Conservation (phyloP, 2,113 vertebrate species). For the Verasper variegatus region DNA sequence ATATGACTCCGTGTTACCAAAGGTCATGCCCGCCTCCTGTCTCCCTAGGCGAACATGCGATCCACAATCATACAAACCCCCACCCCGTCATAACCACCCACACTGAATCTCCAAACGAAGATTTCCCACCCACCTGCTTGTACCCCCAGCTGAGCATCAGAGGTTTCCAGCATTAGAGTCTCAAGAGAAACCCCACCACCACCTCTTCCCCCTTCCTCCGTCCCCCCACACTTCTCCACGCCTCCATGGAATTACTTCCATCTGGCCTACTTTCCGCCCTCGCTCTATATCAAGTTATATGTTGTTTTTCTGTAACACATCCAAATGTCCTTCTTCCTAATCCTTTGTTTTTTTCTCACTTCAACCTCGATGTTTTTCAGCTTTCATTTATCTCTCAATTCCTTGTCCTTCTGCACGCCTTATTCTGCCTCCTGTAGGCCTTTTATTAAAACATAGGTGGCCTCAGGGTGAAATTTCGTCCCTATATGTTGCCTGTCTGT, state of each 20-base stretch:
- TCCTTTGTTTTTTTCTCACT: constrained; percentile 35
- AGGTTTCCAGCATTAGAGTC: constrained; percentile 65
- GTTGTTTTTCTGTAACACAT: constrained; percentile 59
- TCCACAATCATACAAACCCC: constrained; percentile 1
- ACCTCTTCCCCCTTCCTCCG: constrained; percentile 29
- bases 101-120: constrained; percentile 50
- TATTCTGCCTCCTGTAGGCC: constrained; percentile 6
- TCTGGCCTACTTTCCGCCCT: constrained; percentile 81
- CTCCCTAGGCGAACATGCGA: constrained; percentile 38
- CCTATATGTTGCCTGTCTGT: constrained; percentile 57
- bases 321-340: constrained; percentile 51
- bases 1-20: constrained; percentile 59
- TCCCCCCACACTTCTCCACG: constrained; percentile 55
- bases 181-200: constrained; percentile 52
- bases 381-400: constrained; percentile 34
- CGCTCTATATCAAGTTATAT: constrained; percentile 71
- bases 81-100: constrained; percentile 53
- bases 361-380: constrained; percentile 39
- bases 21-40: constrained; percentile 59
- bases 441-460: constrained; percentile 46
- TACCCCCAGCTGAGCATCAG: constrained; percentile 73
- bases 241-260: constrained; percentile 80
- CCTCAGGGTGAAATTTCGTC: constrained; percentile 48
- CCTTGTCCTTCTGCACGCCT: constrained; percentile 11
- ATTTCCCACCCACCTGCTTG: constrained; percentile 75